Evolutionary conservation across 1,140 invertebrate species (phyloP).

Genomic region (Drosophila pectinifera): DNA sequence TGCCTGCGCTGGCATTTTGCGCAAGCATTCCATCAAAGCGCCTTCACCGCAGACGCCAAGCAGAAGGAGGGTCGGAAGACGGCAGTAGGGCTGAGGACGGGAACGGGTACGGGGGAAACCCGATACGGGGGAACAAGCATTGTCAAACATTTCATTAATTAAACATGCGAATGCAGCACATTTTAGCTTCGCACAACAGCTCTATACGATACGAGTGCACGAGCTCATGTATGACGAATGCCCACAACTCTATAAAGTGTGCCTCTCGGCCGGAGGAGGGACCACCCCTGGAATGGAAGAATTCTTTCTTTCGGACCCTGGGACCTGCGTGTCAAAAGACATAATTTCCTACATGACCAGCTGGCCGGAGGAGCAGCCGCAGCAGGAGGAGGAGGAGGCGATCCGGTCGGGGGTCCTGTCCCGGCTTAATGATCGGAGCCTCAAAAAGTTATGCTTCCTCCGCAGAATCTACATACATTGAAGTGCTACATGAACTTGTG

Average conservation of each 20-base stretch:
- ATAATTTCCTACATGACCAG: conserved; percentile 75
- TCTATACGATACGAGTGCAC: conserved; percentile 17
- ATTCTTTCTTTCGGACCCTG: conserved; percentile 31
- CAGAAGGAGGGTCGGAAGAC: conserved; percentile 9
- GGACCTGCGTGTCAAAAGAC: conserved; percentile 78
- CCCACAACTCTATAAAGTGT: conserved; percentile 61
- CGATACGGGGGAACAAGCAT: conserved; percentile 34
- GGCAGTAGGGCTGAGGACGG: neutral
- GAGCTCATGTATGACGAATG: conserved; percentile 16
- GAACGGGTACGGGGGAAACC: neutral
- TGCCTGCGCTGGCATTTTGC: conserved; percentile 68
- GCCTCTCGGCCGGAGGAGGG: conserved; percentile 39
- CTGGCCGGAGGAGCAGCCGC: conserved; percentile 11
- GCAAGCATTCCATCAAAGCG: conserved; percentile 79
- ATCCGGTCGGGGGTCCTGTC: conserved; percentile 39
- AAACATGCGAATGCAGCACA: conserved; percentile 80
- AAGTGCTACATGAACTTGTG: conserved; percentile 75
- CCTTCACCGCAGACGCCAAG: conserved; percentile 65
- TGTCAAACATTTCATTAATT: conserved; percentile 83
- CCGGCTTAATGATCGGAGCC: conserved; percentile 60
- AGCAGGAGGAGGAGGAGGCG: conserved; percentile 16
- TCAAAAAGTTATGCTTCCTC: conserved; percentile 61
- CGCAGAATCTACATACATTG: conserved; percentile 64
- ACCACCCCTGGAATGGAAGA: conserved; percentile 50
- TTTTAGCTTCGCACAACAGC: conserved; percentile 77